Conservation (phyloP, 2,888 invertebrate genomes). For the Erebia aethiops region DNA sequence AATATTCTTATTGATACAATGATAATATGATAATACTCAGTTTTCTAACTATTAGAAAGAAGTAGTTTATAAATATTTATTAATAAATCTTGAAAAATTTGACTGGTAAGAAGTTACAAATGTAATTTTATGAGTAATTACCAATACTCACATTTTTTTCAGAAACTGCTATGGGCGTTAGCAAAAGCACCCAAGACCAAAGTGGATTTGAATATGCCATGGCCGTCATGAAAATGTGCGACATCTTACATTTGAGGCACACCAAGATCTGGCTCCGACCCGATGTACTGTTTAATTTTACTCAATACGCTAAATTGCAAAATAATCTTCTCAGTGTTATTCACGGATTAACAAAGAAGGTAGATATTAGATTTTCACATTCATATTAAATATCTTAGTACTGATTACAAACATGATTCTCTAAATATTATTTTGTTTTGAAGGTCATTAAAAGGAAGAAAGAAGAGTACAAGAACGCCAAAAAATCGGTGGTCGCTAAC, state of each 20-base stretch:
- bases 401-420: neutral
- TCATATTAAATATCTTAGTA: neutral
- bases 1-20: neutral
- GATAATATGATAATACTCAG: neutral
- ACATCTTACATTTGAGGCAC: conserved; percentile 91
- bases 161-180: conserved; percentile 96
- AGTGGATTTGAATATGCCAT: conserved; percentile 93
- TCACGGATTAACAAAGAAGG: conserved; percentile 91
- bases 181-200: conserved; percentile 90
- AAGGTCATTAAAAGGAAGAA: conserved; percentile 88
- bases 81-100: too few relatives aligned
- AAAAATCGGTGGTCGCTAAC: conserved; percentile 68
- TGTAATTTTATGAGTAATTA: too few relatives aligned
- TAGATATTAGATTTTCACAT: conserved; percentile 49
- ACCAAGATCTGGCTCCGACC: conserved; percentile 91
- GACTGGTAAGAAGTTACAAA: too few relatives aligned
- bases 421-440: conserved; percentile 5
- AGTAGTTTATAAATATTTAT: too few relatives aligned
- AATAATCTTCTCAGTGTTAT: conserved; percentile 89
- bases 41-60: too few relatives aligned
- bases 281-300: conserved; percentile 89
- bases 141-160: conserved; percentile 41
- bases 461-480: conserved; percentile 87
- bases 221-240: conserved; percentile 96
- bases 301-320: conserved; percentile 89